Evolutionary conservation across 2,888 invertebrate genomes (phyloP).

Genomic region (Diadegma fenestrale): DNA sequence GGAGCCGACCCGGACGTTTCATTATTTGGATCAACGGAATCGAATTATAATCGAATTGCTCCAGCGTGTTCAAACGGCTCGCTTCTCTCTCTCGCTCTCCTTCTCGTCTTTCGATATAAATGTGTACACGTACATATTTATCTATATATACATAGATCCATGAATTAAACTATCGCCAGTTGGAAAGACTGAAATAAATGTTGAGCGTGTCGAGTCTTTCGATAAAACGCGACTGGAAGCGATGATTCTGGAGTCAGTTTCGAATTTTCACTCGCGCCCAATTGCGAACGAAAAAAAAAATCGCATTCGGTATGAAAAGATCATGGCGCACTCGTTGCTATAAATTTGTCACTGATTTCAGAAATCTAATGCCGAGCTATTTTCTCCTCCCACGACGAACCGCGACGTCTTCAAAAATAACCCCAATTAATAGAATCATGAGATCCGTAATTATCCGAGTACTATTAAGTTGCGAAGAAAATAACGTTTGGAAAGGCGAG

Average conservation of each 20-base stretch:
- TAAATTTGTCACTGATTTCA: neutral
- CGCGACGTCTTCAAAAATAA: neutral
- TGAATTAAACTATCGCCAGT: neutral
- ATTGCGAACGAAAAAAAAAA: neutral
- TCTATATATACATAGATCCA: neutral
- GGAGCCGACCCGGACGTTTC: conserved; percentile 67
- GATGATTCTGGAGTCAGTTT: neutral
- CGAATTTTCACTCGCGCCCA: neutral
- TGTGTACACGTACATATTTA: neutral
- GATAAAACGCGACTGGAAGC: neutral
- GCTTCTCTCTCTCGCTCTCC: conserved; percentile 18
- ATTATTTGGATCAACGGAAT: conserved; percentile 72
- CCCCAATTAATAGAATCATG: neutral
- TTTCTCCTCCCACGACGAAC: neutral
- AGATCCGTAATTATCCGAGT: neutral
- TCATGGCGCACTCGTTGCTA: neutral
- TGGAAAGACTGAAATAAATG: neutral
- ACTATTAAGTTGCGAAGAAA: neutral
- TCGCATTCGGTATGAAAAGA: neutral
- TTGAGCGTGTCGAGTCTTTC: neutral
- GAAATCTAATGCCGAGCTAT: neutral
- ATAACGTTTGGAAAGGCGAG: neutral
- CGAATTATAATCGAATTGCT: conserved; percentile 72
- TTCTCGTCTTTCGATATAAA: conserved; percentile 16
- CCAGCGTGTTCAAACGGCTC: conserved; percentile 24